A percentile compares a stretch with the other conserved stretches of the same genome.
Conservation (phyloP, 2,113 vertebrate species). For the Edolisoma coerulescens region DNA sequence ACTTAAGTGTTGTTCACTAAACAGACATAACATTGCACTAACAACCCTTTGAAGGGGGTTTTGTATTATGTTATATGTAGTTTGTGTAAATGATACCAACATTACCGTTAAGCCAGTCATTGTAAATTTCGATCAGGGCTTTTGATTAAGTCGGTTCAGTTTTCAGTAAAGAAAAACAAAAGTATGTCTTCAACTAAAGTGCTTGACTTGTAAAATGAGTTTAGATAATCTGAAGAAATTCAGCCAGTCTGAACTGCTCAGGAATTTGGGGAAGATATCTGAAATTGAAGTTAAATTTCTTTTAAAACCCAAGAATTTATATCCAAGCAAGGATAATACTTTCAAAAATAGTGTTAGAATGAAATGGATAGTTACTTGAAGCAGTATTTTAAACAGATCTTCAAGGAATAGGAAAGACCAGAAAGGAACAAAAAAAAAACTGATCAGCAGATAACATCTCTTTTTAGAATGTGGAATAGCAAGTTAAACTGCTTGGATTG, state of each 20-base stretch:
- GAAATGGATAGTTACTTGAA: neutral
- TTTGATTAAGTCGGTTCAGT: neutral
- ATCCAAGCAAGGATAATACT: neutral
- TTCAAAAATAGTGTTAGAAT: neutral
- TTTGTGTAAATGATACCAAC: neutral
- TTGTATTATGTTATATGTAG: neutral
- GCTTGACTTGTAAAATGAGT: neutral
- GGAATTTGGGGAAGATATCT: neutral
- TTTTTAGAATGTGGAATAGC: neutral
- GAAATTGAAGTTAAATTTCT: neutral
- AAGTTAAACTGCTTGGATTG: neutral
- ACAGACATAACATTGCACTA: neutral
- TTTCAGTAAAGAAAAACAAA: neutral
- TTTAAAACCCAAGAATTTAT: neutral
- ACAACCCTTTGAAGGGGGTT: neutral
- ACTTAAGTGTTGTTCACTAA: neutral
- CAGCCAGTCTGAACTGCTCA: neutral
- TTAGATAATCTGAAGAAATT: neutral
- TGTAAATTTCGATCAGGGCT: neutral
- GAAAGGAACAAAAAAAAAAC: neutral
- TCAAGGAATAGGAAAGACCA: neutral
- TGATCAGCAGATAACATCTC: neutral
- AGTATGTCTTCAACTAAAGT: neutral
- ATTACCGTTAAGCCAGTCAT: neutral
- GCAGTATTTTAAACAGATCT: neutral